These are phyloP conservation scores for Dendrolimus houi DNA, from an alignment of 2,888 invertebrate genomes.

Conservation along the genomic window DNA sequence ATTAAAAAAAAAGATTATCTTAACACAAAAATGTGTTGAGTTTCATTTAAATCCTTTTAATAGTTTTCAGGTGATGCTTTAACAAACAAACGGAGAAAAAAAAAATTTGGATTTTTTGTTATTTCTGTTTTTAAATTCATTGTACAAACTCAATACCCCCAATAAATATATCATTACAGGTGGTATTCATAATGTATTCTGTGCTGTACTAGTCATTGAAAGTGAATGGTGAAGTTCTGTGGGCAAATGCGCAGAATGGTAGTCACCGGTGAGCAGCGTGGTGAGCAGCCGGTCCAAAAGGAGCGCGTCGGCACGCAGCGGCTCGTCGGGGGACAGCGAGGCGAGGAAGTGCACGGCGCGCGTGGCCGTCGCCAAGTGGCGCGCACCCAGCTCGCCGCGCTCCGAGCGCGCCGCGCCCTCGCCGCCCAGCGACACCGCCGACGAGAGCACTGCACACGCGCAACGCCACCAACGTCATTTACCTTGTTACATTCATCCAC, in stretches of 20 bases:
- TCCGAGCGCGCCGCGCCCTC: constrained; percentile 31
- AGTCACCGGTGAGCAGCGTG: constrained; percentile 60
- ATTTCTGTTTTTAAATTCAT: too few species aligned
- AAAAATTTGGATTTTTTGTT: too few species aligned
- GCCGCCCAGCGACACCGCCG: constrained; percentile 42
- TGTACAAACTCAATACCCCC: too few species aligned
- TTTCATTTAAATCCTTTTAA: too few species aligned
- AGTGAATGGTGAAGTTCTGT: constrained; percentile 13
- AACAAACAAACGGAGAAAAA: too few species aligned
- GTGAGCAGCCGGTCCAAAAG: constrained; percentile 68
- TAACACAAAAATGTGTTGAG: too few species aligned
- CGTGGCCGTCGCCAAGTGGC: constrained; percentile 62
- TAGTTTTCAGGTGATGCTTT: too few species aligned
- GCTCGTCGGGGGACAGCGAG: constrained; percentile 25
- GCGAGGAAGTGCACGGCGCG: constrained; percentile 71
- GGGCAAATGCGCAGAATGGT: constrained; percentile 40
- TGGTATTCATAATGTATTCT: too few species aligned
- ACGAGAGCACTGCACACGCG: constrained; percentile 37
- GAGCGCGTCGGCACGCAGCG: constrained; percentile 43
- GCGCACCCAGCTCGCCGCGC: constrained; percentile 60
- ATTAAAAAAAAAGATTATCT: too few species aligned
- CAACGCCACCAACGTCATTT: too few species aligned
- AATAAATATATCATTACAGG: background rate
- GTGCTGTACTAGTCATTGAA: too few species aligned
- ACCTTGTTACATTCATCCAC: too few species aligned